These are phyloP conservation scores for Zosterops japonicus DNA, from an alignment of 2,113 vertebrate genomes.

Conservation along the genomic window DNA sequence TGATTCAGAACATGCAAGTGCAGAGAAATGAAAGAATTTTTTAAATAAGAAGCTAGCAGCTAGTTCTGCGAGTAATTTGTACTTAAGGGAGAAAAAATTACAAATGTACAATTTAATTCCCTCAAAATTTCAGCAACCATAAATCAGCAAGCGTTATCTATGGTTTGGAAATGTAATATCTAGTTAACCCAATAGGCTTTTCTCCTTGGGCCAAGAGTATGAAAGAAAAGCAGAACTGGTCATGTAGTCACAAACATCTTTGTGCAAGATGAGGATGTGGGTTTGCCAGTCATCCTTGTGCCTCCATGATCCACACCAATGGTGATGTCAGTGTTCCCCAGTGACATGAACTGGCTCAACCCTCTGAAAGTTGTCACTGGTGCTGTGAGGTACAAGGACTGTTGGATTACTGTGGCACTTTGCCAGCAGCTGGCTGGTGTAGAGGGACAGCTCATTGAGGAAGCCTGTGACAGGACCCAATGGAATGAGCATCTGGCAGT, in stretches of 20 bases:
- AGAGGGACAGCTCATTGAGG: neutral
- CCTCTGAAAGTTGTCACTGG: neutral
- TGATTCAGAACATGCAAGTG: neutral
- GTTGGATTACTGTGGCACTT: neutral
- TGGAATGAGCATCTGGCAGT: neutral
- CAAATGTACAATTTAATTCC: neutral
- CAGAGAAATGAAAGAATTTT: neutral
- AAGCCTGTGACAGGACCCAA: neutral
- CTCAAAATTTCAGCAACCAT: neutral
- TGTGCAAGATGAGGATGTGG: neutral
- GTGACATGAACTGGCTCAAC: neutral
- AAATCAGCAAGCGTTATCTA: neutral
- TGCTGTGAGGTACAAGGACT: neutral
- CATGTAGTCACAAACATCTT: neutral
- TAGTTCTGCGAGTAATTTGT: no score
- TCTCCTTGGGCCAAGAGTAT: neutral
- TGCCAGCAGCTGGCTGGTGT: neutral
- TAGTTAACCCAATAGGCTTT: neutral
- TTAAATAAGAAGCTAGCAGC: neutral
- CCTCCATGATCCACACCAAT: neutral
- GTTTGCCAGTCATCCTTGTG: neutral
- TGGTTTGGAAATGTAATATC: neutral
- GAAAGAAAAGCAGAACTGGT: neutral
- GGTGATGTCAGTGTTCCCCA: neutral
- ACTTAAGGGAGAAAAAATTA: neutral